Base-by-base conservation (phyloP, 2,113 vertebrate genomes). In the Cyprinodon variegatus region DNA sequence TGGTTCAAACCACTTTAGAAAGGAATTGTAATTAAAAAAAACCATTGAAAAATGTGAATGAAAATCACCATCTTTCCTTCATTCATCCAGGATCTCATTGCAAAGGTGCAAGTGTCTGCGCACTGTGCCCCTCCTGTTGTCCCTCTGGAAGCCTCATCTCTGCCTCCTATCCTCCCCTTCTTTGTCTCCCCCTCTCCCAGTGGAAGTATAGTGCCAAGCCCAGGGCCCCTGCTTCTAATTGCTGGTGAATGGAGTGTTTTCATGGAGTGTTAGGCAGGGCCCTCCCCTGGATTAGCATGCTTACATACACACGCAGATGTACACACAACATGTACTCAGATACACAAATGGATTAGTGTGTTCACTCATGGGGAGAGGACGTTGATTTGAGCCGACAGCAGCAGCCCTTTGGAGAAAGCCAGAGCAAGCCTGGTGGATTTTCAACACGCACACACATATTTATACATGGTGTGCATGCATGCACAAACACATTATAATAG, bases 231-330 rank as follows among this genome's bases (percentile, higher is more conserved):
- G 82, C 84, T 91, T 94, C 90, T 98, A 97, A 97, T 96, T 95
- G 96, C 95, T 96, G 93, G 95, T 97, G 95, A 96, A 96, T 95
- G 94, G 96, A 95, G 94, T 95, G 95, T 97, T 96, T 98, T 96
- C 95, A 96, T 94, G 95, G 95, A 93, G 91, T 94, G 93, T 95
- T 95, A 93, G 94, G 91, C 94, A 95, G 92, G 43, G 92, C 90
- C 94, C 93, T 95, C 89, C 94, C 88, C 92, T 93, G 95, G 95
- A 97, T 97, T 93, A 92, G 87, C 89, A 93, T 91, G 88, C 91
- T 92, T 87, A 92, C 87, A 80, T 86, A 87, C 88, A 87, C 90
- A 90, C 53, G 76, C 85, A 79, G 77, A 70, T 86, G 69, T 86
- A 84, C 86, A 92, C 88, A 90, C 86, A 88, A 88, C 88, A 90